These are phyloP conservation scores for Cynodonichthys magdalenae DNA, from an alignment of 2,797 vertebrate genomes.

Conservation along the genomic window DNA sequence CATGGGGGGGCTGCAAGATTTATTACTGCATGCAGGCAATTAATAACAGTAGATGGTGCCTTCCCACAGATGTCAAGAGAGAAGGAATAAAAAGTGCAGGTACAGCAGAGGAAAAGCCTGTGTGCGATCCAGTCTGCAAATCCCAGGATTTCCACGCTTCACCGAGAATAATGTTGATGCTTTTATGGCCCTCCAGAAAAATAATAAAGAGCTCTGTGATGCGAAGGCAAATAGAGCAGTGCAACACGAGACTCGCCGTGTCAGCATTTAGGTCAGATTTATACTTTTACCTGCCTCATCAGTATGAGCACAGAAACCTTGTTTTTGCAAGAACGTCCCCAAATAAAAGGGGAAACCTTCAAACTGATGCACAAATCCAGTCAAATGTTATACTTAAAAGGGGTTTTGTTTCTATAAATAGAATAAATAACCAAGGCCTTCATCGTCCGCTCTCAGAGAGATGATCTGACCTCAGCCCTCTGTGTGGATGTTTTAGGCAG, in stretches of 20 bases:
- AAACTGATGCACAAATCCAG: neutral
- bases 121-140: slow-evolving; percentile 66
- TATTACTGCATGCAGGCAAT: slow-evolving; percentile 78
- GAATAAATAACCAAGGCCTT: slow-evolving; percentile 16
- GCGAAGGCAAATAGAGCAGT: slow-evolving; percentile 32
- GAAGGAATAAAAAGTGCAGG: slow-evolving; percentile 76
- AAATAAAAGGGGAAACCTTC: neutral
- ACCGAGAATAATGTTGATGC: slow-evolving; percentile 21
- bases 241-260: slow-evolving; percentile 41
- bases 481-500: slow-evolving; percentile 47
- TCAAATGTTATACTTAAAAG: too few relatives aligned
- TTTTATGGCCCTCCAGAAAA: slow-evolving; percentile 37
- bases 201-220: slow-evolving; percentile 26
- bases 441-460: slow-evolving; percentile 35
- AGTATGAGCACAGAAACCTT: slow-evolving; percentile 3
- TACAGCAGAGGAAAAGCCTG: slow-evolving; percentile 75
- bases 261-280: slow-evolving; percentile 48
- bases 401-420: slow-evolving; percentile 8
- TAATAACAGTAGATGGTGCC: slow-evolving; percentile 76
- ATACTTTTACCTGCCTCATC: slow-evolving; percentile 35
- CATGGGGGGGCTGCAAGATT: slow-evolving; percentile 72
- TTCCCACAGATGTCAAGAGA: slow-evolving; percentile 69
- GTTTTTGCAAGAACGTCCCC: neutral
- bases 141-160: slow-evolving; percentile 59
- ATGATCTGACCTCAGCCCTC: slow-evolving; percentile 59